Evolutionary conservation across 2,113 vertebrate genomes (phyloP).

Genomic region (Catharus fuscescens): DNA sequence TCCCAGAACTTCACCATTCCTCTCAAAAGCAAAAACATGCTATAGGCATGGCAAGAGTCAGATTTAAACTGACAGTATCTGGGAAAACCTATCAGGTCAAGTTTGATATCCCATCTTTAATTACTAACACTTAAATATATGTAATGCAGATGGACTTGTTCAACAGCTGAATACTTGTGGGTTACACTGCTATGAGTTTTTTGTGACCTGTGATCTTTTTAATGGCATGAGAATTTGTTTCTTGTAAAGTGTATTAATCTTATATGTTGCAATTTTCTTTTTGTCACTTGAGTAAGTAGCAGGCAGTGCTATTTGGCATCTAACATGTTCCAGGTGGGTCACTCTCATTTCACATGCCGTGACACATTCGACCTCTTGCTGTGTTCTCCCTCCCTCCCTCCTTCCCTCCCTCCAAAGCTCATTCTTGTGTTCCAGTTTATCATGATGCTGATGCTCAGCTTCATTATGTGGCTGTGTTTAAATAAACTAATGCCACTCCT

Average conservation of each 20-base stretch:
- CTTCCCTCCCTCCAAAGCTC: not conserved
- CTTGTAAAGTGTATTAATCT: not conserved
- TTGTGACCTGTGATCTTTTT: not conserved
- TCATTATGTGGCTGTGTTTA: not conserved
- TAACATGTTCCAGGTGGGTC: not conserved
- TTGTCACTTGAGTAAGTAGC: not conserved
- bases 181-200: not conserved
- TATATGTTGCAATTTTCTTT: not conserved
- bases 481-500: not conserved
- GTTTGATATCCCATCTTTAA: not conserved
- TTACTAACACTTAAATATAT: not conserved
- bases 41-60: not conserved
- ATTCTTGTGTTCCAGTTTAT: not conserved
- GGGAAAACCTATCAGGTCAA: not conserved
- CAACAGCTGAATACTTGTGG: not conserved
- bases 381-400: not conserved
- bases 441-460: not conserved
- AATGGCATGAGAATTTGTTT: not conserved
- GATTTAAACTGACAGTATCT: not conserved
- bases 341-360: not conserved
- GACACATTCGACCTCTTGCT: not conserved
- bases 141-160: not conserved
- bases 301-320: not conserved
- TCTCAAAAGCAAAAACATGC: conserved; percentile 1
- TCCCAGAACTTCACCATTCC: not conserved